These are phyloP conservation scores for Tinea semifulvella DNA, from an alignment of 2,888 invertebrate species.

Conservation along the genomic window DNA sequence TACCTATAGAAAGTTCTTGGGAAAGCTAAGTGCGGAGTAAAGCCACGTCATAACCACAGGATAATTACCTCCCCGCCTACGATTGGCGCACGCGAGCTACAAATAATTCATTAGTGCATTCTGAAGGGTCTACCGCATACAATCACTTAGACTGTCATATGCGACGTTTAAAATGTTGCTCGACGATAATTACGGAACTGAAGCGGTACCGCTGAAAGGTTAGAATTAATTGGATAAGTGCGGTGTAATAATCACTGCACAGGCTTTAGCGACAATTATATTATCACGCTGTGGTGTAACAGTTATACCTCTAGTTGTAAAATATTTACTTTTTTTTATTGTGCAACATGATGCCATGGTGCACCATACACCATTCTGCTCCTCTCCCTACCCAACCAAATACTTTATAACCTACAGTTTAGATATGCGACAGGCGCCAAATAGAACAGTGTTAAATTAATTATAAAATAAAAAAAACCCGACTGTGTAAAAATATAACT, in stretches of 20 bases:
- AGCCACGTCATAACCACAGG: conserved; percentile 34
- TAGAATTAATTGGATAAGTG: conserved; percentile 64
- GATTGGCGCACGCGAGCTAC: conserved; percentile 52
- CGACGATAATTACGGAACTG: conserved; percentile 23
- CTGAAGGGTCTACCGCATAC: conserved; percentile 41
- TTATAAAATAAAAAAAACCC: too few species aligned
- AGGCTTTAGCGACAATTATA: neutral
- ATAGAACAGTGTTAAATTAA: too few species aligned
- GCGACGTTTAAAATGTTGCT: conserved; percentile 42
- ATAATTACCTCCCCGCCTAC: conserved; percentile 40
- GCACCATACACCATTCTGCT: too few species aligned
- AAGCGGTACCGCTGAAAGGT: conserved; percentile 53
- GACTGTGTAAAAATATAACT: too few species aligned
- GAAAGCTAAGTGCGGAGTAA: conserved; percentile 18
- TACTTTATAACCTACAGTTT: too few species aligned
- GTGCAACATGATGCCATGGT: too few species aligned
- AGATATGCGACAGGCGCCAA: too few species aligned
- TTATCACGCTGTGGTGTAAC: too few species aligned
- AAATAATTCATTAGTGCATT: conserved; percentile 55
- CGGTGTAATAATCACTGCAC: conserved; percentile 24
- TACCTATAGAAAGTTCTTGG: conserved; percentile 19
- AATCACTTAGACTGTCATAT: conserved; percentile 63
- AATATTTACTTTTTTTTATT: too few species aligned
- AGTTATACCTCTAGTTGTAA: too few species aligned
- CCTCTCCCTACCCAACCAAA: too few species aligned